These are phyloP conservation scores for Trochalopteron elliotii DNA, from an alignment of 2,113 vertebrate species.

Conservation along the genomic window DNA sequence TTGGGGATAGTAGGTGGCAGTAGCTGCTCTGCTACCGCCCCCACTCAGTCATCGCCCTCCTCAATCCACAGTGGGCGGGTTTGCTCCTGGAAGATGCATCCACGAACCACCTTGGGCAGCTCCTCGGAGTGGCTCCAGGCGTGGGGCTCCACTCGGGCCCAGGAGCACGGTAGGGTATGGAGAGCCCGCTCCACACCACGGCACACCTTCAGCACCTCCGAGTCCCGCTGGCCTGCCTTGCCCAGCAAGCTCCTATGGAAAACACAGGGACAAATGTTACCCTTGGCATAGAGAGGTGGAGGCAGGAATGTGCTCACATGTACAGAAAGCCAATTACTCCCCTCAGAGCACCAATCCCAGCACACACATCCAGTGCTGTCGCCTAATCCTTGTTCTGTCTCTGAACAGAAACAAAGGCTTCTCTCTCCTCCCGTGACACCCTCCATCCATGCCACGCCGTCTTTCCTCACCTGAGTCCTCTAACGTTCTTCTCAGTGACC, in stretches of 20 bases:
- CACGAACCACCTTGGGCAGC: constrained; percentile 74
- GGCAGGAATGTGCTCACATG: fast-evolving
- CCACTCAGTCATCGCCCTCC: neutral
- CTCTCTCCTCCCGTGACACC: fast-evolving
- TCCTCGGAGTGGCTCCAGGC: constrained; percentile 67
- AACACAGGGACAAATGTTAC: neutral
- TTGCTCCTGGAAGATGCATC: constrained; percentile 78
- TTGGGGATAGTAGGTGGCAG: neutral
- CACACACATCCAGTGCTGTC: neutral
- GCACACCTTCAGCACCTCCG: constrained; percentile 73
- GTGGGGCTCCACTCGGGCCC: constrained; percentile 54
- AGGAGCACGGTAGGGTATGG: constrained; percentile 68
- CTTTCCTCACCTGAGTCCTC: constrained; percentile 73
- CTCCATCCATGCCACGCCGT: neutral
- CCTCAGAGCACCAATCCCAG: neutral
- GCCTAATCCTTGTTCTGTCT: neutral
- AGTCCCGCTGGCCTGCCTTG: constrained; percentile 62
- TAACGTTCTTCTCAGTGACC: constrained; percentile 78
- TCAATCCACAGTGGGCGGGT: constrained; percentile 74
- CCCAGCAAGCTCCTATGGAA: constrained; percentile 69
- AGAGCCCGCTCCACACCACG: constrained; percentile 52
- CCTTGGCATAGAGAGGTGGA: fast-evolving
- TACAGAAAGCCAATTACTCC: neutral
- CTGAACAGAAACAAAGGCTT: neutral
- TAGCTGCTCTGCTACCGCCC: neutral